Evolutionary conservation across 2,888 invertebrate species (phyloP).

Genomic region (Hirudinaria manillensis): DNA sequence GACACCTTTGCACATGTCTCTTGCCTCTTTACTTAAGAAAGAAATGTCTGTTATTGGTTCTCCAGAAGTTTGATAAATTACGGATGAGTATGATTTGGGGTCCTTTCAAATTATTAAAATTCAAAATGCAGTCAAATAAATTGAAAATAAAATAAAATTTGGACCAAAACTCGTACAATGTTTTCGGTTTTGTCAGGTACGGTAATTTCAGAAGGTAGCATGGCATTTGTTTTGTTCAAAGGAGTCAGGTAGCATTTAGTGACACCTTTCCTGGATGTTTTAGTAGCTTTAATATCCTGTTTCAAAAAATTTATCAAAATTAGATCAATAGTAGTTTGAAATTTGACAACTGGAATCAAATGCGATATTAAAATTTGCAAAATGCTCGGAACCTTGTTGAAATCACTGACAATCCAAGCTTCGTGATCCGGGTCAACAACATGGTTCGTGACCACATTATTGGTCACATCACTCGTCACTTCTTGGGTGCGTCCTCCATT

Average conservation of each 20-base stretch:
- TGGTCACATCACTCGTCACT: conserved; percentile 21
- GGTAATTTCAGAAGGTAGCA: conserved; percentile 8
- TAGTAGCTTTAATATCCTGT: conserved; percentile 6
- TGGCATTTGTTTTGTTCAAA: conserved; percentile 5
- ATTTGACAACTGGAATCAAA: not conserved
- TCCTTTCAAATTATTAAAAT: conserved; percentile 4
- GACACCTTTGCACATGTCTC: conserved; percentile 14
- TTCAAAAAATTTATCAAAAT: not conserved
- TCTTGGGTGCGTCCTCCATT: conserved; percentile 11
- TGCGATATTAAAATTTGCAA: not conserved
- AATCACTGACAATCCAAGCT: conserved; percentile 27
- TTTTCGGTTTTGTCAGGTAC: not conserved
- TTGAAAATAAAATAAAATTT: not conserved
- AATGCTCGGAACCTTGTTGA: conserved; percentile 25
- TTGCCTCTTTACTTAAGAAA: conserved; percentile 15
- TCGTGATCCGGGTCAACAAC: conserved; percentile 16
- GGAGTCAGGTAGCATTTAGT: conserved; percentile 11
- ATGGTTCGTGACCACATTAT: conserved; percentile 23
- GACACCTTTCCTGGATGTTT: not conserved
- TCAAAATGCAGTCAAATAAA: not conserved
- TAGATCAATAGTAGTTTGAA: no score
- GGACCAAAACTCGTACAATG: not conserved
- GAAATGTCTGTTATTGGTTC: conserved; percentile 12
- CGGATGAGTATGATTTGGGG: not conserved
- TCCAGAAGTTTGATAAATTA: not conserved